Base-by-base conservation (phyloP, 2,113 vertebrate genomes). In the Pluvianellus socialis region DNA sequence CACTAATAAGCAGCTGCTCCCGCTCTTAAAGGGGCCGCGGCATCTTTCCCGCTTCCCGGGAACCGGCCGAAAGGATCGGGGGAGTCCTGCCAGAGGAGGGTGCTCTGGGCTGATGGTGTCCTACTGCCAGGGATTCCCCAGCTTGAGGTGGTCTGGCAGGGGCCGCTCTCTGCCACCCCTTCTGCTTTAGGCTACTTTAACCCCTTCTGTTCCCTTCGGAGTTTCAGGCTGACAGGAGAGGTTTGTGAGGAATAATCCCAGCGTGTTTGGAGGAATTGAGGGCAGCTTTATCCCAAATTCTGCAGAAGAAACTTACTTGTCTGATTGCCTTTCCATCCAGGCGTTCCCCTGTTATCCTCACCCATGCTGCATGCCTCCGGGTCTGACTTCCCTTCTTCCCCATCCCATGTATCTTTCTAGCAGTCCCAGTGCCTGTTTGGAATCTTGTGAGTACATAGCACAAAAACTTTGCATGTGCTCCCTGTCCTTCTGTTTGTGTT, bases 1-100 rank as follows among this genome's bases (percentile, higher is more conserved):
- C 94, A 88, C 96, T 95, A 94, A 97, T 76, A 22, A 91, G 97
- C 76, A 1, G 45, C 55, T 4, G 65, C 72, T 84, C 42, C 42
- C 4, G 24, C 40, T 53, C 42, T 96, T 96, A 91, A 96, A 94
- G 95, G 49, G 49, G 49, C 49, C 23, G 24, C 49, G 49, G 66
- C 88, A 4, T 5, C 22, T 6, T 32, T 30, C 42, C 9, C 17
- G 0, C 59, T 42, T 42, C 66, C 22, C 42, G 9, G 47, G 10
- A 27, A 26, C 24, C 24, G 12, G 4, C 24, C 33, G 10, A 9
- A 45, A 73, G 27, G 12, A 70, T 19, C 8, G 12, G 27, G 12
- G 14, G 33, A 4, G 30, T 44, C 7, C 27, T 35, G 63, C 4
- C 7, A 7, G 52, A 38, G 26, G 6, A 26, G 7, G 1, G 18